Base-by-base conservation (phyloP, 1,140 invertebrate species). In the Apis laboriosa region DNA sequence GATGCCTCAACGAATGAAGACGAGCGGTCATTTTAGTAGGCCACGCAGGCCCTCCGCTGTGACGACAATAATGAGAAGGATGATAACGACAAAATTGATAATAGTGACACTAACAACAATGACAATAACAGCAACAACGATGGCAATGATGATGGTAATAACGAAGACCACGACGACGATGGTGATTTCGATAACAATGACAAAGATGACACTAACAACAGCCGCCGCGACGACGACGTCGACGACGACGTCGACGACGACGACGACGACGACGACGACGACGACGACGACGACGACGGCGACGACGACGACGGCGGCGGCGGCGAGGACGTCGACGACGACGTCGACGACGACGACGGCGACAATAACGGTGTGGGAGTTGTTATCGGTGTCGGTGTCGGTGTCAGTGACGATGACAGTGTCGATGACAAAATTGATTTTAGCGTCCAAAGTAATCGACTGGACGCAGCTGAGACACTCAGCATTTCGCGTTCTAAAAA, bases 1-100 rank as follows among this genome's bases (percentile, higher is more conserved):
- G 93, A 82, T 94, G 93, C 90, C 92, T 94, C 83, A 93, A 90
- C 90, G 93, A 93, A 89, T 94, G 92, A 84, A 94, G 91, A 92
- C 93, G 93, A 84, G 93, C 93, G 87, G 93, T 94, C 93, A 94
- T 94, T 85, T 93, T 93, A 94, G 83, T 88, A 93, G 93, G 93
- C 90, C 92, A 86, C 85, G 80, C 87, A 88, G 92, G 92, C 91
- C 93, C 89, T 88, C 83, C 73, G 73, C 74, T 64, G 85, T 17
- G 51, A 63, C 80, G 67, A 84, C 73, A 73, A 43, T 72, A 84
- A 24, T 82, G 21, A n/a, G n/a, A 60, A 56, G 17, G 74, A 19
- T 55, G 56, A 53, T 49, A 76, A 60, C 28, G n/a, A 56, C 15
- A 53, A 56, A 11, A 55, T 21, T 71, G 67, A 17, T 21, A 70